Base-by-base conservation (phyloP, 2,797 vertebrate species). In the Pangasius krempfi region DNA sequence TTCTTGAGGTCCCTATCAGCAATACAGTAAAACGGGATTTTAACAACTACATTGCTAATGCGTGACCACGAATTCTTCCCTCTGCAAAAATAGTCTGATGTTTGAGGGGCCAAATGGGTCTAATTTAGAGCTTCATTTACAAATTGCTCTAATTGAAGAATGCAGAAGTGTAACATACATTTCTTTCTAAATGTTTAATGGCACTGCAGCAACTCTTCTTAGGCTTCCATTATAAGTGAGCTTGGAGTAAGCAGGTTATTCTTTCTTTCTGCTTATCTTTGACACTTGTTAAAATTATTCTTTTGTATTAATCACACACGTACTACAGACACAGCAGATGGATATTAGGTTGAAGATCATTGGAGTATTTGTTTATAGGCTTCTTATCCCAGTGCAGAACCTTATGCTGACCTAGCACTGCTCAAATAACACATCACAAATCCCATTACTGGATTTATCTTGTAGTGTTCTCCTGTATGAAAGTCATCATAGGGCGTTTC, bases 401-500 rank as follows among this genome's bases (percentile, higher is more conserved):
- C 37, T 27, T 27, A 44, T 82, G 56, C 16, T 58, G 79, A 81
- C n/a, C 33, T 5, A 25, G 33, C 30, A 40, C 54, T 16, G 22
- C 58, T 82, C 12, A 62, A 27, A 82, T 82, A 62, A 37, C 30
- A 58, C 33, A 6, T 78, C 30, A 81, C 79, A 81, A 60, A 81
- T 81, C 54, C 79, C 52, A 60, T 60, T 60, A 40, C 79, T 40
- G 79, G 54, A 60, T 81, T 81, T 37, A 81, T 58, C 78, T 58
- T 40, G 50, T 22, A 10, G 52, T 37, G 10, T 81, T 37, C 20
- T 80, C 50, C 78, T 33, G 52, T 20, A 30, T 47, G 54, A 81
- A 82, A 56, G 80, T 82, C 33, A 44, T 82, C 37, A 5, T 62
- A 44, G 6, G 56, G 20, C 4, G 22, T 40, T 58, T 40, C 76